Percentiles rank a stretch among this genome's conserved stretches.
Conservation (phyloP, 2,113 vertebrate species). For the Hypanus sabinus region DNA sequence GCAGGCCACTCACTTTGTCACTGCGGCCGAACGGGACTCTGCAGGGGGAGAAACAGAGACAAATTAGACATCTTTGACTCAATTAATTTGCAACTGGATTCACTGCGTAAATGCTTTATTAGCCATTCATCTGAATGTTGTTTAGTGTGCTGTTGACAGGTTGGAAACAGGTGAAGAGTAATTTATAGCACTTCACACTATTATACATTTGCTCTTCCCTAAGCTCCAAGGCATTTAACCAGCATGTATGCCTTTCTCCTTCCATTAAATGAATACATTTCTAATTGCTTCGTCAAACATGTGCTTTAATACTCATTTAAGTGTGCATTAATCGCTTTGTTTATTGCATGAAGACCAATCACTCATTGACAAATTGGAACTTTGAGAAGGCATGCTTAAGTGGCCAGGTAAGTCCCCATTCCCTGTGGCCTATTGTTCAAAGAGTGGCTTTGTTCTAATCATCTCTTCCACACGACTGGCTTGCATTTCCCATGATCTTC, state of each 20-base stretch:
- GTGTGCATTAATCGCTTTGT: not conserved
- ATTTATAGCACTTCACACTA: not conserved
- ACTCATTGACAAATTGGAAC: not conserved
- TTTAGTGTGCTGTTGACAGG: not conserved
- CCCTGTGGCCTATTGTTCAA: not conserved
- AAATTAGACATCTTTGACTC: slow-evolving; percentile 22
- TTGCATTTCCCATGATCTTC: not conserved
- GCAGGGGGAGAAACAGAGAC: not conserved
- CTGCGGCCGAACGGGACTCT: not conserved
- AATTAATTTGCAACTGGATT: slow-evolving; percentile 29
- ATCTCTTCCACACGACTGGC: not conserved
- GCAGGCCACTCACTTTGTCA: not conserved
- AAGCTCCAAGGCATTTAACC: not conserved
- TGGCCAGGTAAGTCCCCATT: not conserved
- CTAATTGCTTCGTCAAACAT: not conserved
- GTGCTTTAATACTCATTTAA: not conserved
- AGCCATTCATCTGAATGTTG: slow-evolving; percentile 14
- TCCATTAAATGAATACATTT: slow-evolving; percentile 10
- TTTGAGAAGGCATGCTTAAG: not conserved
- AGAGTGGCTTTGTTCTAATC: not conserved
- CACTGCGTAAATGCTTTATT: slow-evolving; percentile 21
- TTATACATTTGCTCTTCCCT: not conserved
- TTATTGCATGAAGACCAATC: not conserved
- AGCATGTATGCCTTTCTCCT: not conserved
- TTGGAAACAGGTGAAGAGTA: slow-evolving; percentile 10